Evolutionary conservation across 2,113 vertebrate genomes (phyloP), one percentile per base, ranked within the genome.

Genomic region (Cottus gobio): DNA sequence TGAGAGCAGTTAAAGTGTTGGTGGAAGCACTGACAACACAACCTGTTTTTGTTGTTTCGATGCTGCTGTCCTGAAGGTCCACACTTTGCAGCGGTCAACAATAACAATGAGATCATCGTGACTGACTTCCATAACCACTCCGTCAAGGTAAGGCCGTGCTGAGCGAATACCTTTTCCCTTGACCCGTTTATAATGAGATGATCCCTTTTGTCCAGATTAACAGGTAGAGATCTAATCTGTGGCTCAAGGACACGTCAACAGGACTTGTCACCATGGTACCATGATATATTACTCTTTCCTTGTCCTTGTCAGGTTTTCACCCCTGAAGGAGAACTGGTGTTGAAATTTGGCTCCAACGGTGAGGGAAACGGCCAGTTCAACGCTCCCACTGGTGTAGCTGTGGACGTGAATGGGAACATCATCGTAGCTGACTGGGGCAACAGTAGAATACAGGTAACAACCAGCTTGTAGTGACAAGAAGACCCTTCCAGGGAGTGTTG

Each of bases 41-140:
- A 60, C 22, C 67, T 74, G 50, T 67, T 50, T n/a, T 26, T 30
- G 9, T 26, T 56, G 26, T 75, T 50, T 52, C 2, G 66, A 2
- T 39, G 15, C 22, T 75, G 8, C 9, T 50, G 3, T 63, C 70
- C 91, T 95, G 2, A 91, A 99, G 98, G 97, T 90, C 98, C 98
- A 78, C 95, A 95, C 87, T 95, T 95, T 93, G 98, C 97, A 87
- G 98, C 98, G 69, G 97, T 99, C 64, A 99, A 99, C 93, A 97
- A 97, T 92, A 98, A 98, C 94, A 99, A 99, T 87, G 98, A 99
- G 94, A 99, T 99, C 83, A 99, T 99, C 30, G 91, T 99, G 84
- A 99, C 97, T 6, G 98, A 99, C 94, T 99, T 99, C 93, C 98
- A 99, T 90, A 99, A 99, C 87, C 98, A 99, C 93, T 99, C 98